These are phyloP conservation scores for Pycnonotus jocosus DNA, from an alignment of 2,113 vertebrate genomes.

Conservation along the genomic window DNA sequence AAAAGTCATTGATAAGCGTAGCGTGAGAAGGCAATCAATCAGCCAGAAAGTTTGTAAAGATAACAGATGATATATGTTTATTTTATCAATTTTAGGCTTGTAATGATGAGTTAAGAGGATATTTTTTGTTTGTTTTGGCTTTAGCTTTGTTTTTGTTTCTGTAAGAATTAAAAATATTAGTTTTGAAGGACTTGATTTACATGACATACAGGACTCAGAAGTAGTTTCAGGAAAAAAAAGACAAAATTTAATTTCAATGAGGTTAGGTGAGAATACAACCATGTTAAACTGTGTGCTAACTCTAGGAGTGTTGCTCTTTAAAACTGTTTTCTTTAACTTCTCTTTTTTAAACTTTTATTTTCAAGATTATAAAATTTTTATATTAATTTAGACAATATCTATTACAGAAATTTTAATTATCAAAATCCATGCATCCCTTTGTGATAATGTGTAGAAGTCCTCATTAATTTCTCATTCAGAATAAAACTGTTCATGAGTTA, in stretches of 20 bases:
- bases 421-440: neutral
- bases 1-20: neutral
- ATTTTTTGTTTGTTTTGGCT: neutral
- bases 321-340: neutral
- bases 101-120: neutral
- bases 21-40: neutral
- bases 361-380: neutral
- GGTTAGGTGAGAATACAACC: neutral
- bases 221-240: neutral
- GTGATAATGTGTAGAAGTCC: neutral
- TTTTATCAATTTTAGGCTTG: neutral
- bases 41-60: neutral
- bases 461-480: neutral
- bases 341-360: neutral
- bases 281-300: neutral
- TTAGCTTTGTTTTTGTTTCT: neutral
- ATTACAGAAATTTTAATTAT: neutral
- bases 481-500: neutral
- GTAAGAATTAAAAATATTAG: neutral
- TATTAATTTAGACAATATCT: neutral
- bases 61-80: neutral
- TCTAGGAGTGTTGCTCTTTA: neutral
- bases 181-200: neutral
- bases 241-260: neutral
- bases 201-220: neutral